Evolutionary conservation across 2,888 invertebrate species (phyloP).

Genomic region (Tubulanus polymorphus): DNA sequence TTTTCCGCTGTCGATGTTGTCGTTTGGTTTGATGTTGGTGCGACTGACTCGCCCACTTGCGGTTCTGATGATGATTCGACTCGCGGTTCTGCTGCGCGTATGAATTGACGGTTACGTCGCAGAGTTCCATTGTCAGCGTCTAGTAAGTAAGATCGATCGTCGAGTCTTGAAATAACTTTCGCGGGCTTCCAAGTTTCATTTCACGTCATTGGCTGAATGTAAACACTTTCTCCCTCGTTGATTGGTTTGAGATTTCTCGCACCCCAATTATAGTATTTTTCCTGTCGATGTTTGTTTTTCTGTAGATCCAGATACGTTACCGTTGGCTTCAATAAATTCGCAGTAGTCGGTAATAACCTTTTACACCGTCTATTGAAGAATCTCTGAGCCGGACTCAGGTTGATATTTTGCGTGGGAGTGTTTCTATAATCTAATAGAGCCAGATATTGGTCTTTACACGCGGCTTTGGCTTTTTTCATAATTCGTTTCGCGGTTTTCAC

Average conservation of each 20-base stretch:
- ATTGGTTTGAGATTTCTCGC: background rate
- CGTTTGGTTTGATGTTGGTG: too few species aligned
- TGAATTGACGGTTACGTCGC: too few species aligned
- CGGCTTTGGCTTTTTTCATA: background rate
- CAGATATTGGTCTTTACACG: constrained; percentile 5
- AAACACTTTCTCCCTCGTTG: constrained; percentile 1
- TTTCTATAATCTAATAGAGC: constrained; percentile 2
- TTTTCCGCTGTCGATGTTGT: too few species aligned
- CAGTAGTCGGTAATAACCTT: background rate
- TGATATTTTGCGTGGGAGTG: constrained; percentile 3
- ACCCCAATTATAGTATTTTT: constrained; percentile 1
- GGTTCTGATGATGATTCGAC: too few species aligned
- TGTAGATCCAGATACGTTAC: background rate
- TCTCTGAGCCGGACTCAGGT: constrained; percentile 6
- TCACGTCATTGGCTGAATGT: constrained; percentile 5
- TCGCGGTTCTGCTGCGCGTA: too few species aligned
- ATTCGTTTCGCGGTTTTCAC: constrained; percentile 7
- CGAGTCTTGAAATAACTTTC: background rate
- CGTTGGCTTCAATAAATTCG: background rate
- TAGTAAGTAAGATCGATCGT: background rate
- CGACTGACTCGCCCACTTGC: too few species aligned
- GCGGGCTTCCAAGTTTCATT: constrained; percentile 4
- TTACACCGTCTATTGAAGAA: background rate
- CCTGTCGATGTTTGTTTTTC: background rate
- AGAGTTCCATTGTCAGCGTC: background rate